Conservation (phyloP, 2,797 vertebrate species). For the Echiichthys vipera region DNA sequence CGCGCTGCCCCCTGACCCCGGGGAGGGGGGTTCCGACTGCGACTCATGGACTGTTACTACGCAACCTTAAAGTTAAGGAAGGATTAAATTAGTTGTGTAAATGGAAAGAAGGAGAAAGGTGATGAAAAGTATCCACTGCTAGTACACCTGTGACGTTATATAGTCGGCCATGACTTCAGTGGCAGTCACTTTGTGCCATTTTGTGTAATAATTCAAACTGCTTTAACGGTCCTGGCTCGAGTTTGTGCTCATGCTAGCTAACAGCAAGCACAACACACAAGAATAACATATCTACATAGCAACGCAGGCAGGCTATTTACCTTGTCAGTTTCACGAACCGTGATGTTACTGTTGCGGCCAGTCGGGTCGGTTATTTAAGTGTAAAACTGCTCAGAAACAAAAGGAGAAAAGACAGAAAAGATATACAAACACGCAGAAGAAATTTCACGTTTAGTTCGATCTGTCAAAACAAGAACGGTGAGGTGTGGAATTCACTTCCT, state of each 20-base stretch:
- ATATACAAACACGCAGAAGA: no score
- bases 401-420: not conserved
- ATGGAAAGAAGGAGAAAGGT: not conserved
- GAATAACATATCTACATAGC: not conserved
- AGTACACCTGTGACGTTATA: not conserved
- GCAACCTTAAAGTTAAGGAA: not conserved
- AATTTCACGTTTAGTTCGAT: not conserved
- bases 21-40: conserved; percentile 80
- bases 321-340: conserved; percentile 32
- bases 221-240: not conserved
- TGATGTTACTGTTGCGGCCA: not conserved
- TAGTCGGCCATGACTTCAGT: not conserved
- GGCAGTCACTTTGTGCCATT: not conserved
- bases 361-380: not conserved
- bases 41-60: conserved; percentile 75
- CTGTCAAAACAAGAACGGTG: conserved; percentile 60
- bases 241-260: conserved; percentile 29
- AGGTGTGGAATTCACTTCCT: conserved; percentile 79
- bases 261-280: conserved; percentile 19
- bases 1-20: conserved; percentile 85
- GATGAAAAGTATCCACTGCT: not conserved
- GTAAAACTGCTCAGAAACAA: not conserved
- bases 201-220: not conserved
- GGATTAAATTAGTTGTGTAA: rapidly evolving
- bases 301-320: conserved; percentile 36